Base-by-base conservation (phyloP, 2,797 vertebrate genomes). In the Periparus ater region DNA sequence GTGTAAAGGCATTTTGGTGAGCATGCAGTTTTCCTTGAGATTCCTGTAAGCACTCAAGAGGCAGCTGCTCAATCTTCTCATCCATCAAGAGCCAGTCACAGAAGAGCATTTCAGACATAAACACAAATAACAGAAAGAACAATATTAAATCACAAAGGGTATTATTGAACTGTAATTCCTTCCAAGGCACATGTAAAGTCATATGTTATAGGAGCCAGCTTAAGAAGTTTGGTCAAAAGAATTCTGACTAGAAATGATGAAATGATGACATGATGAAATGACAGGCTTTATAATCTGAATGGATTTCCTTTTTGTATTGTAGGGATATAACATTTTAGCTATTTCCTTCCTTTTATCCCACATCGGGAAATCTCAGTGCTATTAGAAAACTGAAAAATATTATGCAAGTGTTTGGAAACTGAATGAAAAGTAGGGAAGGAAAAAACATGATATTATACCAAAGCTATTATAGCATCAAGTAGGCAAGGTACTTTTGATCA, bases 231-330 rank as follows among this genome's bases (percentile, higher is more conserved):
- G 77, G 60, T 91, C 70, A 27, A 60, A 95, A 89, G 76, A 92
- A 93, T 71, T 73, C 62, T 91, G 92, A 88, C 61, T 81, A 91
- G 82, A 97, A 97, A 96, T 92, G 74, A 93, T 40, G 38, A 40
- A 40, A 40, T 40, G 38, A 40, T 94, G 75, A 97, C 96, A 97
- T 96, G 66, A 91, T 94, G 76, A 97, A 96, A 97, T 95, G 47
- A 96, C 76, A 96, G 80, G 18, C 77, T 96, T 96, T 94, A 88
- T 88, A 96, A 96, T 92, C 81, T 55, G 77, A 93, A 96, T 95
- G 70, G 42, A 83, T 95, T 97, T 96, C 80, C 26, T 90, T 90
- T 94, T 72, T 87, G 18, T 73, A 58, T 91, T 91, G 79, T 67
- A 88, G 62, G 74, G 68, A 85, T 70, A 72, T 76, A 96, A 61